Evolutionary conservation across 1,140 invertebrate species (phyloP), one percentile per base, ranked within the genome.

Genomic region (Physella acuta): DNA sequence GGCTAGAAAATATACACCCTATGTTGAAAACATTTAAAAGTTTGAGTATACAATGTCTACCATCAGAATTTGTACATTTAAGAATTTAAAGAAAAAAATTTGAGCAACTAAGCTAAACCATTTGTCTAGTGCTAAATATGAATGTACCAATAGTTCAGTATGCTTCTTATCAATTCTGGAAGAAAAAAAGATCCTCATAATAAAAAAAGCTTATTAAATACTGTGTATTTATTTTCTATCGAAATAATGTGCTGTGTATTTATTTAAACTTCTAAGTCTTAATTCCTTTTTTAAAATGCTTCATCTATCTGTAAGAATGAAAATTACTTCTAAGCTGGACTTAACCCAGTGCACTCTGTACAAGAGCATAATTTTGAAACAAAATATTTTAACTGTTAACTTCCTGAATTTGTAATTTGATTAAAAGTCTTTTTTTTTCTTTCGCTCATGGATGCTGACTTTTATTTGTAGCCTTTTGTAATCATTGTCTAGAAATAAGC

Each of bases 1-100:
- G 31, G 56, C 56, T 59, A 34, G n/a, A 34, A 59, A 59, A 59
- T 34, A 59, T 59, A 28, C 56, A 59, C 28, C 11, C 31, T 17
- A 4, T 59, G 31, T 55, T n/a, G 4, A 55, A 59, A 59, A 59
- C 5, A 59, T 34, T 3, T n/a, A n/a, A n/a, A 44, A 44, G 20
- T 44, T 44, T 1, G 17, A 59, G 5, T 59, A 28, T 59, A 59
- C 56, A 59, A 8, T 59, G 16, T 59, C 56, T 36, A 36, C 2
- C 24, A 59, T 59, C 33, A 59, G 16, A 17, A 17, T 28, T 34
- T 59, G 39, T 44, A 44, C 39, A 44, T 44, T 44, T 44, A 20
- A 44, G 39, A 44, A 44, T 20, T 44, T 44, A 11, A n/a, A n/a
- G n/a, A n/a, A n/a, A n/a, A n/a, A n/a, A 55, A 4, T 30, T 24